Evolutionary conservation across 2,888 invertebrate genomes (phyloP), one percentile per base, ranked within the genome.

Genomic region (Zaprionus obscuricornis): DNA sequence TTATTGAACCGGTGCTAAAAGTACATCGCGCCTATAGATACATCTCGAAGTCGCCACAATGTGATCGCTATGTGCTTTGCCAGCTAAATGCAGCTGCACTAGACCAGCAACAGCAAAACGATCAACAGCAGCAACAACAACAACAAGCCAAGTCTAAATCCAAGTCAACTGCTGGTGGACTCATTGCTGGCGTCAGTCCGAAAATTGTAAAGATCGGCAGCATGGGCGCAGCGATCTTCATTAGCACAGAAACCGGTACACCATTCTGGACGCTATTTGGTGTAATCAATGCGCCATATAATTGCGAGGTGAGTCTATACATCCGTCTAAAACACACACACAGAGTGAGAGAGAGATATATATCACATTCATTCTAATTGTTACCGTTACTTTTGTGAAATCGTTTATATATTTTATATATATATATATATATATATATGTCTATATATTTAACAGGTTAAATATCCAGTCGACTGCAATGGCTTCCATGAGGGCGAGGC

Each of bases 401-500:
- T 20, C 20, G 26, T 4, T 31, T 29, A 16, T 22, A 20, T 51
- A 40, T 52, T 14, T 58, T n/a, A n/a, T 59, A 33, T 29, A 43
- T 34, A 33, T 26, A 26, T 75, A 81, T 14, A 27, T n/a, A 3
- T 43, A 17, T 13, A 13, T 3, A 37, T 10, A 7, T n/a, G n/a
- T n/a, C n/a, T n/a, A n/a, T n/a, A n/a, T n/a, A n/a, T n/a, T n/a
- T n/a, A 27, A 13, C 68, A 89, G 89, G 81, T 73, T 36, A 88
- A 89, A 65, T 90, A 94, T 87, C 93, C 94, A 39, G 94, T 93
- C 0, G 93, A 95, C 75, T 96, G 96, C 83, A 92, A 92, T 17
- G 93, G 93, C 1, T 96, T 96, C 92, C 96, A 96, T 88, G 93
- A 95, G 86, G 96, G 96, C 88, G 96, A 96, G 89, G 89, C 94